phyloP scores from a whole-genome alignment of 2,888 invertebrate species.

The Entomobrya proxima region DNA sequence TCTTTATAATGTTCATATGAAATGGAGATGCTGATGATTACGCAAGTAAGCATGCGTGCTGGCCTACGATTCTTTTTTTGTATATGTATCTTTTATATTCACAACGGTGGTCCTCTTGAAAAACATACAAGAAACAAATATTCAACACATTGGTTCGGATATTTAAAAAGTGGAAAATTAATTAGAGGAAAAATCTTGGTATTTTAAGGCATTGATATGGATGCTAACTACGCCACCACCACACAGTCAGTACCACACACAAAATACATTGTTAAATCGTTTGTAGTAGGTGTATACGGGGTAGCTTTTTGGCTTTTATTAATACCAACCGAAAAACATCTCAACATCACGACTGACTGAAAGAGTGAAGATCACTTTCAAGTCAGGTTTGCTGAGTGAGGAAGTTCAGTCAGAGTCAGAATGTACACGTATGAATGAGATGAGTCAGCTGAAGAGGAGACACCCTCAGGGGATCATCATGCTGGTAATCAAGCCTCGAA shows the following conservation, averaged over 20 bases:
- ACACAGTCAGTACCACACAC: slow-evolving; percentile 52
- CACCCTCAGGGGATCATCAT: slow-evolving; percentile 72
- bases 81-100: slow-evolving; percentile 3
- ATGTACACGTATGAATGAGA: neutral
- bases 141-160: slow-evolving; percentile 54
- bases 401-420: neutral
- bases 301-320: neutral
- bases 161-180: slow-evolving; percentile 65
- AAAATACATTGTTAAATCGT: too few relatives aligned
- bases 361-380: slow-evolving; percentile 38
- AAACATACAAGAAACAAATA: slow-evolving; percentile 52
- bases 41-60: slow-evolving; percentile 50
- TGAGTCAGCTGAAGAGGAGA: slow-evolving; percentile 62
- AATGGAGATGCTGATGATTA: slow-evolving; percentile 10
- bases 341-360: slow-evolving; percentile 49
- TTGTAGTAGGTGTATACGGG: neutral
- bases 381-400: slow-evolving; percentile 24
- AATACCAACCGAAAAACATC: slow-evolving; percentile 65
- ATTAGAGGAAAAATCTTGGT: slow-evolving; percentile 63
- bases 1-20: neutral
- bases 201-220: slow-evolving; percentile 51
- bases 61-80: neutral
- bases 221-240: slow-evolving; percentile 49
- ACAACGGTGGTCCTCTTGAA: slow-evolving; percentile 59
- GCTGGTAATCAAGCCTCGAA: slow-evolving; percentile 73